Base-by-base conservation (phyloP, 2,888 invertebrate genomes). In the Nudaria mundana region DNA sequence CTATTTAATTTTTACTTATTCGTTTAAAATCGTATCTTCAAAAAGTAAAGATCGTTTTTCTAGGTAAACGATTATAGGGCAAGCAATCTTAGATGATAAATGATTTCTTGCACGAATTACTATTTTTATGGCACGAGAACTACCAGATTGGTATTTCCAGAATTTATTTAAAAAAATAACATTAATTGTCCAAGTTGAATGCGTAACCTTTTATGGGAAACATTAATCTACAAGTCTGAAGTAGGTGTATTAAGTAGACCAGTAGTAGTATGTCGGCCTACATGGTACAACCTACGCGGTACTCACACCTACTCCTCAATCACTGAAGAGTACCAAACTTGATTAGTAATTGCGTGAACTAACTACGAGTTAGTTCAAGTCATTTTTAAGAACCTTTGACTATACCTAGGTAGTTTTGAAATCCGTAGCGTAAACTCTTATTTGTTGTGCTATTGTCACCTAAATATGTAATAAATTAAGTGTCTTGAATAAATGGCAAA, bases 171-270 rank as follows among this genome's bases (percentile, higher is more conserved):
- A 13, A 28, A 6, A 23, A 22, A 36, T 32, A 28, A 25, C 20
- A 22, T 44, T 29, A n/a, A n/a, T n/a, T 30, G 8, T 33, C 18
- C 12, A 7, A 26, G 16, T 30, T 40, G 46, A 50, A 49, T 46
- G 25, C 11, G 22, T 22, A 42, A 48, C 68, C 70, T 56, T 71
- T 54, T 71, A 73, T 65, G 71, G 72, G 55, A 61, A 58, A 66
- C 65, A 69, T 66, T 66, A 65, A 68, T 71, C 52, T 55, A 60
- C 58, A 66, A 72, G 39, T 40, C 45, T 37, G 40, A 44, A 48
- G 75, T 76, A 71, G 78, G 76, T 76, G 79, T 75, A 57, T 63
- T 57, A 76, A 69, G 71, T 77, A 73, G 79, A 68, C 67, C 65
- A 20, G n/a, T 20, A 20, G 20, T 20, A 7, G 57, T 65, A 66